Conservation (phyloP, 2,113 vertebrate species). For the Oceanites oceanicus region DNA sequence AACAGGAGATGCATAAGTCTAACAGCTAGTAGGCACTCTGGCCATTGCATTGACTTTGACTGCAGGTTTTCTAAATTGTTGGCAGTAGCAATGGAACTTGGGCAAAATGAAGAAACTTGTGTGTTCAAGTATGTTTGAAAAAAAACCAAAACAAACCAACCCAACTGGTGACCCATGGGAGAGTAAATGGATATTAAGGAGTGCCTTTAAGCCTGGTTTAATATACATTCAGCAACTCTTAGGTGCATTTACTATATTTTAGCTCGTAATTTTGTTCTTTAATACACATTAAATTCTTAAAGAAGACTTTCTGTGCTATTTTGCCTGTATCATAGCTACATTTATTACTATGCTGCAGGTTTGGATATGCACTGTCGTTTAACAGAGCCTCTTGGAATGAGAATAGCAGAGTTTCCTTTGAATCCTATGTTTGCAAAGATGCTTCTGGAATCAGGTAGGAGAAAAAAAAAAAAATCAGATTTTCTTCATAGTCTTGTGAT, state of each 20-base stretch:
- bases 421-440: conserved; percentile 99
- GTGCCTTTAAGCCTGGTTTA: neutral
- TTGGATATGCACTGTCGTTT: conserved; percentile 93
- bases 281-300: neutral
- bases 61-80: neutral
- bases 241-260: neutral
- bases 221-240: neutral
- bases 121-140: neutral
- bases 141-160: neutral
- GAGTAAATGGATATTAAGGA: neutral
- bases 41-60: neutral
- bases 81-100: neutral
- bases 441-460: conserved; percentile 91
- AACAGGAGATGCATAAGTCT: neutral
- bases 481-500: neutral
- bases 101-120: neutral
- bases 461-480: neutral
- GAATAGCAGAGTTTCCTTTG: conserved; percentile 97
- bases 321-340: neutral
- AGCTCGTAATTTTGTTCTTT: neutral
- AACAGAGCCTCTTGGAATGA: conserved; percentile 91
- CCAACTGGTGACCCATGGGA: neutral
- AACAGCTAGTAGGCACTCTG: neutral
- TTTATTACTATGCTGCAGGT: conserved; percentile 71
- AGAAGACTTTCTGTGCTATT: neutral